phyloP scores from a whole-genome alignment of 1,140 invertebrate species.

The Apis cerana region DNA sequence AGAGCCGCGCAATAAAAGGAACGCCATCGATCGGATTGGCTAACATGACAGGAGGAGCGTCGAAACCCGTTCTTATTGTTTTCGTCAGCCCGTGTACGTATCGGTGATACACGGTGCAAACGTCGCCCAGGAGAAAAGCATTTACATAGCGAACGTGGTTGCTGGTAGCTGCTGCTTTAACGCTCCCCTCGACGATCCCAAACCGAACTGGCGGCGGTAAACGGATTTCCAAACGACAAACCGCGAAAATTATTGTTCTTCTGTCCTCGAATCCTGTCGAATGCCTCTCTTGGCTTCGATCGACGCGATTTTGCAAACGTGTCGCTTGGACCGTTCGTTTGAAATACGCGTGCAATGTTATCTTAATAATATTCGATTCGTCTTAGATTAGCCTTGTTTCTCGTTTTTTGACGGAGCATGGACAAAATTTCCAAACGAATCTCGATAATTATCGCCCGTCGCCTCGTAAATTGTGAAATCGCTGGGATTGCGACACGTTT shows the following conservation, averaged over 20 bases:
- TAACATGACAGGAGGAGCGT: not conserved
- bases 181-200: too few species aligned
- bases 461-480: too few species aligned
- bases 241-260: not conserved
- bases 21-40: not conserved
- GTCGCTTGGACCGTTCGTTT: too few species aligned
- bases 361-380: too few species aligned
- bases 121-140: not conserved
- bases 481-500: too few species aligned
- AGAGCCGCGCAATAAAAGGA: not conserved
- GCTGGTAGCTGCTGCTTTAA: not conserved
- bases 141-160: not conserved
- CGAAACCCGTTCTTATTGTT: constrained; percentile 10
- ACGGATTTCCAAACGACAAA: not conserved
- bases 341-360: not conserved
- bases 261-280: not conserved
- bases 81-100: not conserved
- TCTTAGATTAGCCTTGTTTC: too few species aligned
- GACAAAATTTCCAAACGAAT: not conserved
- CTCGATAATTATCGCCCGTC: not conserved
- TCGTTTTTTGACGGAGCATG: too few species aligned
- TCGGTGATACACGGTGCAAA: not conserved
- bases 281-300: too few species aligned
- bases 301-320: too few species aligned
- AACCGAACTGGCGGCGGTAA: not conserved